Base-by-base conservation (phyloP, 2,113 vertebrate genomes). In the Otocyon megalotis region DNA sequence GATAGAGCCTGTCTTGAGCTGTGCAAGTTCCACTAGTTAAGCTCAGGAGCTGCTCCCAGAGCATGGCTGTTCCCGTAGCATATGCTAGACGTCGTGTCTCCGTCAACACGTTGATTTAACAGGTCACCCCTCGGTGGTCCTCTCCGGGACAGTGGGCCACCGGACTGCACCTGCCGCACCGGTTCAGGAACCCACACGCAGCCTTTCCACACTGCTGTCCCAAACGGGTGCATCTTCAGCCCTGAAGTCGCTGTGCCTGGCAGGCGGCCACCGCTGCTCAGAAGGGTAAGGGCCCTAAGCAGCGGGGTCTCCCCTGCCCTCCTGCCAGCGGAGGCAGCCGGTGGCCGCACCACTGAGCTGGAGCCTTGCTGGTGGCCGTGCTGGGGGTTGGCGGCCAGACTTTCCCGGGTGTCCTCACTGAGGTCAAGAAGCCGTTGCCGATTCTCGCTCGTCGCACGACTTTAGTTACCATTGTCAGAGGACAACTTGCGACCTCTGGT, bases 21-120 rank as follows among this genome's bases (percentile, higher is more conserved):
- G 19, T 74, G 60, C 82, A 72, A 91, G 84, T 94, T 81, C 72
- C 35, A 88, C 82, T 77, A 37, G 89, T 88, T 94, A 86, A 91
- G 43, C 71, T 72, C 76, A 37, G 65, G 17, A 93, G 32, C 76
- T 93, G 11, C 85, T 92, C 92, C 53, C 58, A 88, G 69, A 79
- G 94, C 94, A 69, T 94, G 4, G 54, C 72, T 95, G 4, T 89
- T 93, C 77, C 90, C 67, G 11, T 74, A 63, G 81, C 86, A 37
- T 69, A 48, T 69, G 10, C 76, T 58, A 96, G 89, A 97, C 85
- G 81, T 24, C 37, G 5, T 90, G 60, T 83, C 79, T 86, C 92
- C 50, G 67, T 67, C 17, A 72, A 48, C 83, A 88, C 53, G 17
- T n/a, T 48, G 79, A 88, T 89, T 63, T 79, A 88, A 63, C 80